Conservation (phyloP, 2,888 invertebrate species). For the Ischnus inquisitorius region DNA sequence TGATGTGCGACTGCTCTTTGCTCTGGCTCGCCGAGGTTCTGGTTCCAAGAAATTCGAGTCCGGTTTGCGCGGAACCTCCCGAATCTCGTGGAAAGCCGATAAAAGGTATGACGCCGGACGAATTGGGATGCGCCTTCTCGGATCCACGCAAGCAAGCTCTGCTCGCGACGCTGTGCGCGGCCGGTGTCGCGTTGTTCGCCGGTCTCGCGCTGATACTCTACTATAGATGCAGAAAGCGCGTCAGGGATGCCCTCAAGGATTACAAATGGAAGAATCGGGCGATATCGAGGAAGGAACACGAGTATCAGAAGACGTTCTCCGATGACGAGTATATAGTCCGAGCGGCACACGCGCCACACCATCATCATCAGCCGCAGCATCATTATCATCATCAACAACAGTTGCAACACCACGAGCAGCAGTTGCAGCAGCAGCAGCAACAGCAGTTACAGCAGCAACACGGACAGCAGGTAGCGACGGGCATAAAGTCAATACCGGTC, state of each 20-base stretch:
- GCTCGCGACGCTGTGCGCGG: slow-evolving; percentile 91
- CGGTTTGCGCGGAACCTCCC: slow-evolving; percentile 91
- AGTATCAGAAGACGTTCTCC: slow-evolving; percentile 95
- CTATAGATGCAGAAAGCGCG: slow-evolving; percentile 92
- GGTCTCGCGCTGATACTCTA: slow-evolving; percentile 90
- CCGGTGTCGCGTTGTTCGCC: slow-evolving; percentile 90
- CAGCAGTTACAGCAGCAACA: slow-evolving; percentile 84
- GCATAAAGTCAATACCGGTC: slow-evolving; percentile 92
- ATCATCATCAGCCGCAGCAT: slow-evolving; percentile 85
- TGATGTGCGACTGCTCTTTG: slow-evolving; percentile 93
- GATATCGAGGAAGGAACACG: slow-evolving; percentile 92
- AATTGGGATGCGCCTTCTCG: slow-evolving; percentile 93
- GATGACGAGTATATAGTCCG: slow-evolving; percentile 94
- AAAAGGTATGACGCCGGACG: slow-evolving; percentile 90
- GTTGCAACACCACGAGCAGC: slow-evolving; percentile 83
- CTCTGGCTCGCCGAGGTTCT: slow-evolving; percentile 93
- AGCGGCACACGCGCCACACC: slow-evolving; percentile 87
- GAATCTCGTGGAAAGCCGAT: slow-evolving; percentile 90
- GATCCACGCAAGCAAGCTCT: slow-evolving; percentile 93
- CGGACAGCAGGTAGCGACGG: slow-evolving; percentile 75
- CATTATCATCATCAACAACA: slow-evolving; percentile 81
- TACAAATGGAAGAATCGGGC: slow-evolving; percentile 92
- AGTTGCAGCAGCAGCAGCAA: slow-evolving; percentile 85
- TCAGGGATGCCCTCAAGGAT: slow-evolving; percentile 93
- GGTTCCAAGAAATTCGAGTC: slow-evolving; percentile 89